Percentiles rank a stretch among this genome's conserved stretches.
phyloP scores from a whole-genome alignment of 2,888 invertebrate genomes.

The Diaprepes abbreviatus region DNA sequence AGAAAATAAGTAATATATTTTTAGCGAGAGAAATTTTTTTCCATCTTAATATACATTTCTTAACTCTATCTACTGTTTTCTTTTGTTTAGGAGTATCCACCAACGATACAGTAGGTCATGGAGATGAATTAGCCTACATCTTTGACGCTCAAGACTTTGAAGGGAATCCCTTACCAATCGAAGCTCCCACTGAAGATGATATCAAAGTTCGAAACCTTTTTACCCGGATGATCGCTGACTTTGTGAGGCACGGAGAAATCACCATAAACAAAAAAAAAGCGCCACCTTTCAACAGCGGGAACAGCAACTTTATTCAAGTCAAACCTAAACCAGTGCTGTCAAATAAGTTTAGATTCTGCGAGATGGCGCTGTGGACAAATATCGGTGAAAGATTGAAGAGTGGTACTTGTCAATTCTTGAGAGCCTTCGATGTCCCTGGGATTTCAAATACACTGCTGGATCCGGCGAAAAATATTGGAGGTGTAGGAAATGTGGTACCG shows the following conservation, averaged over 20 bases:
- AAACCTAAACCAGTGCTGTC: constrained; percentile 67
- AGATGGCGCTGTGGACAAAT: constrained; percentile 79
- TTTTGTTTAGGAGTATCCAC: constrained; percentile 28
- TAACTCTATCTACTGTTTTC: too few relatives aligned
- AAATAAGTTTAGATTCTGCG: constrained; percentile 73
- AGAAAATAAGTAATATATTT: too few relatives aligned
- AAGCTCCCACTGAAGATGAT: constrained; percentile 70
- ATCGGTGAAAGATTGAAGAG: constrained; percentile 72
- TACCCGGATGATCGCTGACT: constrained; percentile 77
- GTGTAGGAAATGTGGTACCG: neutral
- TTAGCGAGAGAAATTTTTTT: too few relatives aligned
- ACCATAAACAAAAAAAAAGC: constrained; percentile 63
- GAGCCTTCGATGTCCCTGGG: constrained; percentile 34
- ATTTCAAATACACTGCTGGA: constrained; percentile 2
- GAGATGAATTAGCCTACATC: constrained; percentile 80
- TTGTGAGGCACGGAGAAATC: constrained; percentile 72
- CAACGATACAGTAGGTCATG: constrained; percentile 69
- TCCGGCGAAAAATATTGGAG: neutral
- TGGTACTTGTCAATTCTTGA: constrained; percentile 68
- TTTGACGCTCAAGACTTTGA: constrained; percentile 77
- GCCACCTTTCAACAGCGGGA: constrained; percentile 64
- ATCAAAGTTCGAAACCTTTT: constrained; percentile 76
- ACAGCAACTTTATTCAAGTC: constrained; percentile 72
- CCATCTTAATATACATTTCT: too few relatives aligned
- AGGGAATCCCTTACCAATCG: constrained; percentile 70